phyloP scores from a whole-genome alignment of 2,113 vertebrate species.

The Orientallactaga bullata region DNA sequence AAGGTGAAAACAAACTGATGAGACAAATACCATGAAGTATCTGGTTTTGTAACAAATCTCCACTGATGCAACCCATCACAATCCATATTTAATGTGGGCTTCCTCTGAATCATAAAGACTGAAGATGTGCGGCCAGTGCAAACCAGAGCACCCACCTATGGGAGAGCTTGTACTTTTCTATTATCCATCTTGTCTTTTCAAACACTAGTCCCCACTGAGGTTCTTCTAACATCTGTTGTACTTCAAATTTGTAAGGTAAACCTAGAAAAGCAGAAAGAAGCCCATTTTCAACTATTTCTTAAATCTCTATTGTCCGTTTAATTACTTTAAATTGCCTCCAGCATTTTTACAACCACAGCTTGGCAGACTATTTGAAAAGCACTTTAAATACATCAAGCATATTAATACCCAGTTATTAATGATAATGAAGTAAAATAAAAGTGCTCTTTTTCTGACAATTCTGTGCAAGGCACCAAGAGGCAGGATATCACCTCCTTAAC shows the following conservation, averaged over 20 bases:
- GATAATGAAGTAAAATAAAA: conserved; percentile 40
- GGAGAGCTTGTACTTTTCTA: conserved; percentile 93
- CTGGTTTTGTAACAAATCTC: conserved; percentile 26
- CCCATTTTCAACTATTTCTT: conserved; percentile 54
- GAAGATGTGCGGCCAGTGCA: conserved; percentile 45
- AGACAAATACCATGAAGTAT: conserved; percentile 59
- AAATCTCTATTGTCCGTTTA: conserved; percentile 62
- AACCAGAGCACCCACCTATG: conserved; percentile 87
- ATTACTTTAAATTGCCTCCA: conserved; percentile 64
- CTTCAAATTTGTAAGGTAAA: conserved; percentile 96
- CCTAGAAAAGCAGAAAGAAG: conserved; percentile 86
- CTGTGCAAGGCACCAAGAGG: conserved; percentile 1
- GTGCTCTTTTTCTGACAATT: conserved; percentile 39
- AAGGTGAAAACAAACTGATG: conserved; percentile 65
- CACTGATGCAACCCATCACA: not conserved
- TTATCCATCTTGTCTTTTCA: conserved; percentile 96
- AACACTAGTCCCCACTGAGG: conserved; percentile 94
- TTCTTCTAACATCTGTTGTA: conserved; percentile 91
- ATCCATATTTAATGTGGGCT: conserved; percentile 46
- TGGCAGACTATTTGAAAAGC: conserved; percentile 41
- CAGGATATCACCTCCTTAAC: conserved; percentile 16
- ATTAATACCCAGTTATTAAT: conserved; percentile 64
- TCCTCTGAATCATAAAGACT: conserved; percentile 46
- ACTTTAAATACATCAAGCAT: conserved; percentile 52
- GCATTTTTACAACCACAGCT: conserved; percentile 1